phyloP scores from a whole-genome alignment of 1,140 invertebrate genomes.

The Mercenaria mercenaria region DNA sequence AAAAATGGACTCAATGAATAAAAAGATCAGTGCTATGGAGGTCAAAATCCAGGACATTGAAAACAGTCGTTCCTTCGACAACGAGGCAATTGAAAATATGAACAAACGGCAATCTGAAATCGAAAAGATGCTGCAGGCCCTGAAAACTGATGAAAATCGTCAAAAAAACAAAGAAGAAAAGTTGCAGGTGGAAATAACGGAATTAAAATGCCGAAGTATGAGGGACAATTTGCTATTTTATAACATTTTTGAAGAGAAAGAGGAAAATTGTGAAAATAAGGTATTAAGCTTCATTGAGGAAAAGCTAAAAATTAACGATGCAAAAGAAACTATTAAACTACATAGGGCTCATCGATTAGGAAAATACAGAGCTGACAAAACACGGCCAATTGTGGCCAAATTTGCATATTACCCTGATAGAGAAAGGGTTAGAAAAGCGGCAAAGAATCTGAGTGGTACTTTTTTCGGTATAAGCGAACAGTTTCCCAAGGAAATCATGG shows the following conservation, averaged over 20 bases:
- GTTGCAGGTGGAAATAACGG: neutral
- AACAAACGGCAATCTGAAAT: neutral
- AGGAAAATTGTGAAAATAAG: conserved; percentile 19
- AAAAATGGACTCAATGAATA: too few species aligned
- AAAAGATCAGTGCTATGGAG: too few species aligned
- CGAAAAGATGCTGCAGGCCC: neutral
- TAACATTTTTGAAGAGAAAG: conserved; percentile 8
- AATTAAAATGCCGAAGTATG: conserved; percentile 14
- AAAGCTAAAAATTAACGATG: neutral
- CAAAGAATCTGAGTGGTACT: neutral
- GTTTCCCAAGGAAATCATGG: neutral
- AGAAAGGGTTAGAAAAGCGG: neutral
- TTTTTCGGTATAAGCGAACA: neutral
- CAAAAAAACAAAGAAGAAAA: neutral
- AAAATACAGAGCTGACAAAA: neutral
- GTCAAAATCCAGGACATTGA: neutral
- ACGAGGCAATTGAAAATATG: neutral
- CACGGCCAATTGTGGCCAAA: neutral
- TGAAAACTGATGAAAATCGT: neutral
- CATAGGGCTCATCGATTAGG: conserved; percentile 26
- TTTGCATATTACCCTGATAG: neutral
- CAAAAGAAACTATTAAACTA: neutral
- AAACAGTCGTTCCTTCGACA: neutral
- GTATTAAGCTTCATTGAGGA: conserved; percentile 4
- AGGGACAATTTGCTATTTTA: conserved; percentile 36